These are phyloP conservation scores for Chironomus tentans DNA, from an alignment of 2,888 invertebrate genomes.

Conservation along the genomic window DNA sequence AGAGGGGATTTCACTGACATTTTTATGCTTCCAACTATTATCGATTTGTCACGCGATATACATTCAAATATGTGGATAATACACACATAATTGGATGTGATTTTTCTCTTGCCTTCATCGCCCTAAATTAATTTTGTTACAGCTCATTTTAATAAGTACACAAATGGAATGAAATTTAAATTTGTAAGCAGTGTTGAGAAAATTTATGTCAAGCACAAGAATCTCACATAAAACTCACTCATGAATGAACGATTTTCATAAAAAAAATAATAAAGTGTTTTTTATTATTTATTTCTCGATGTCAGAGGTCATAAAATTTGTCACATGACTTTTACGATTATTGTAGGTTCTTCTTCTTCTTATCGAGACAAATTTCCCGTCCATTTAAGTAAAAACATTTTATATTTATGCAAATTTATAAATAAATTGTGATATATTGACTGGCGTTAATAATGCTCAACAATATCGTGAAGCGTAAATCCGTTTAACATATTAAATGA, in stretches of 20 bases:
- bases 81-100: not conserved
- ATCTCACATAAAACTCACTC: not conserved
- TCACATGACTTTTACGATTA: not conserved
- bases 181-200: no score
- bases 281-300: not conserved
- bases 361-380: no score
- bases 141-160: not conserved
- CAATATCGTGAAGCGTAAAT: not conserved
- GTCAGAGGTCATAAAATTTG: conserved; percentile 1
- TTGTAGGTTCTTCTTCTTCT: not conserved
- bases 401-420: not conserved
- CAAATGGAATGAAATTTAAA: not conserved
- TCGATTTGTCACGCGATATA: conserved; percentile 27
- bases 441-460: conserved; percentile 1
- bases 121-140: conserved; percentile 7
- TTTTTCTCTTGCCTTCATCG: not conserved
- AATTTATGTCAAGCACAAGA: not conserved
- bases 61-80: not conserved
- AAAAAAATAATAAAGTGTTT: not conserved
- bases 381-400: not conserved
- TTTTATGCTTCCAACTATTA: conserved; percentile 20
- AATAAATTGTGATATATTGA: not conserved
- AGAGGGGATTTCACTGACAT: not conserved
- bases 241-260: not conserved
- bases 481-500: not conserved